phyloP scores from a whole-genome alignment of 2,113 vertebrate species.

The Centropus unirufus region DNA sequence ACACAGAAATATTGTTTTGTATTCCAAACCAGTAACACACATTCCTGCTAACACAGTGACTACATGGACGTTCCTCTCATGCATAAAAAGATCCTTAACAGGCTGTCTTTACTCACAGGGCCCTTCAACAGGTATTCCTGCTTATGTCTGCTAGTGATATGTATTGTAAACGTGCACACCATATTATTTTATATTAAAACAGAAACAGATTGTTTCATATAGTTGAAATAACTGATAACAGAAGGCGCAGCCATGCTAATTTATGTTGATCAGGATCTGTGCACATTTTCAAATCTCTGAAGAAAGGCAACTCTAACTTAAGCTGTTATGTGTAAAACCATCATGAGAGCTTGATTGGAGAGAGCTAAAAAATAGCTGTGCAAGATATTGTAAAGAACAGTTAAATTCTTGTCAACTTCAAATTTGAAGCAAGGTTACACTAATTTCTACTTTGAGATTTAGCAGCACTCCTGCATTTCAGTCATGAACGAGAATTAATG shows the following conservation, averaged over 20 bases:
- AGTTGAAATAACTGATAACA: constrained; percentile 66
- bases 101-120: constrained; percentile 67
- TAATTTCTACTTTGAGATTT: not conserved
- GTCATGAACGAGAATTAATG: not conserved
- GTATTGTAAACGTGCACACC: constrained; percentile 43
- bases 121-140: constrained; percentile 59
- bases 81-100: constrained; percentile 43
- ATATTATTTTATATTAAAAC: constrained; percentile 54
- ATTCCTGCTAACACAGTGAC: not conserved
- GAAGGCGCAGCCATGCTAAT: constrained; percentile 63
- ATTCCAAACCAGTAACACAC: not conserved
- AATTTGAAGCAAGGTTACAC: not conserved
- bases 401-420: not conserved
- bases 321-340: constrained; percentile 44
- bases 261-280: constrained; percentile 65
- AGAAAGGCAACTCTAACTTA: constrained; percentile 37
- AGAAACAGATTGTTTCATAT: constrained; percentile 69
- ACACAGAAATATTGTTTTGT: not conserved
- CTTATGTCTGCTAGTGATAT: constrained; percentile 42
- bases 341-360: not conserved
- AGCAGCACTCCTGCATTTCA: not conserved
- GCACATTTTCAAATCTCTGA: constrained; percentile 39
- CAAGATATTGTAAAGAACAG: not conserved
- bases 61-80: not conserved
- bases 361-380: not conserved